phyloP scores from a whole-genome alignment of 2,797 vertebrate species.

The Bradypodion pumilum region DNA sequence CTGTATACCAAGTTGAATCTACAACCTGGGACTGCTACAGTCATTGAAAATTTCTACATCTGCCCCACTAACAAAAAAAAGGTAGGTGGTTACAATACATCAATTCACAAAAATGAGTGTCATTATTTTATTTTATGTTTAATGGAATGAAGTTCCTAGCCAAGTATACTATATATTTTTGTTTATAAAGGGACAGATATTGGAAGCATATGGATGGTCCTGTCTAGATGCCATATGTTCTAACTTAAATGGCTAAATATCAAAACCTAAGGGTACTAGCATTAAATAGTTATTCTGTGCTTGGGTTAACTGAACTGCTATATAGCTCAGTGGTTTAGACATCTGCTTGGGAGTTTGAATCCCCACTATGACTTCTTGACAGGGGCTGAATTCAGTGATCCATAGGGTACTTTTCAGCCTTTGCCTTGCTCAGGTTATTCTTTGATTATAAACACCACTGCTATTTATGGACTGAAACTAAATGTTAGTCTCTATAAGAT shows the following conservation, averaged over 20 bases:
- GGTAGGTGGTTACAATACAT: conserved; percentile 76
- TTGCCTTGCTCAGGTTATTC: too few relatives aligned
- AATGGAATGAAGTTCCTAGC: neutral
- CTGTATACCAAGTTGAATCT: conserved; percentile 93
- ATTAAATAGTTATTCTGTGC: neutral
- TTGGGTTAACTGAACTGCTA: too few relatives aligned
- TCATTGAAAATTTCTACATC: conserved; percentile 97
- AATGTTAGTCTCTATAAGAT: too few relatives aligned
- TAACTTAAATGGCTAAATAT: neutral
- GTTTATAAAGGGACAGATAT: neutral
- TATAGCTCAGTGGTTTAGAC: too few relatives aligned
- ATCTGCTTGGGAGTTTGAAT: too few relatives aligned
- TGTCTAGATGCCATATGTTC: neutral
- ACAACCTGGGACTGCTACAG: conserved; percentile 88
- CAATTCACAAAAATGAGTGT: neutral
- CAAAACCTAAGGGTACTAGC: neutral
- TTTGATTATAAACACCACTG: neutral
- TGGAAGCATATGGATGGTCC: neutral
- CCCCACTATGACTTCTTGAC: too few relatives aligned
- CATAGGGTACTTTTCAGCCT: too few relatives aligned
- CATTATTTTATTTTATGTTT: neutral
- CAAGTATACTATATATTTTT: conserved; percentile 21
- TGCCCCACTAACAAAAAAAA: conserved; percentile 97
- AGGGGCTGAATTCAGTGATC: too few relatives aligned
- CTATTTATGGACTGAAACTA: neutral